phyloP scores from a whole-genome alignment of 2,888 invertebrate genomes.

The Phanerotoma sp. region DNA sequence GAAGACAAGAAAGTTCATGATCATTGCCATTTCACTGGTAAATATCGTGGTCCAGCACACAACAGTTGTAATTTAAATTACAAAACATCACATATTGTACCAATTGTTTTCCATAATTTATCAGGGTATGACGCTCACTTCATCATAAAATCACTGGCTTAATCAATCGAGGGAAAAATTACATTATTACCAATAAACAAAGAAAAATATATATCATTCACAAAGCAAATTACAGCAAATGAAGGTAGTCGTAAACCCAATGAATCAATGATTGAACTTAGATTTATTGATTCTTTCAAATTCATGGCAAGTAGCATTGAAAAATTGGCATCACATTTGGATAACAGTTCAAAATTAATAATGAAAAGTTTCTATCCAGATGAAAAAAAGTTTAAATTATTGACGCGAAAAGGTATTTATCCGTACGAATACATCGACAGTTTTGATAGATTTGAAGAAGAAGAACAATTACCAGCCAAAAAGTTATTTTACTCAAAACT shows the following conservation, averaged over 20 bases:
- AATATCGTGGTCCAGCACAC: slow-evolving; percentile 36
- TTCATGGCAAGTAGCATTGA: too few relatives aligned
- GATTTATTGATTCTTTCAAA: slow-evolving; percentile 44
- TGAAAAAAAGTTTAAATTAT: slow-evolving; percentile 29
- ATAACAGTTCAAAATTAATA: slow-evolving; percentile 21
- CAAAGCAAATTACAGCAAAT: slow-evolving; percentile 21
- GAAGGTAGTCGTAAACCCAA: slow-evolving; percentile 17
- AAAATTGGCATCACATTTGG: slow-evolving; percentile 36
- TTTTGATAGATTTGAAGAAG: slow-evolving; percentile 33
- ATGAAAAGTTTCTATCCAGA: slow-evolving; percentile 16
- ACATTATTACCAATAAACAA: slow-evolving; percentile 33
- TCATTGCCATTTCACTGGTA: slow-evolving; percentile 32
- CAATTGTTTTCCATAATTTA: slow-evolving; percentile 32
- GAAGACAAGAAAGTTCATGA: slow-evolving; percentile 24
- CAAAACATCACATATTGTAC: slow-evolving; percentile 27
- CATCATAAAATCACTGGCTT: slow-evolving; percentile 34
- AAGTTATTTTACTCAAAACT: slow-evolving; percentile 37
- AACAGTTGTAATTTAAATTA: slow-evolving; percentile 37
- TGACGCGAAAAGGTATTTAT: too few relatives aligned
- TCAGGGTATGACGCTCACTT: slow-evolving; percentile 40
- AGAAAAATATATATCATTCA: slow-evolving; percentile 43
- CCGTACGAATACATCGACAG: slow-evolving; percentile 46
- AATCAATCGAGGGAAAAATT: slow-evolving; percentile 30
- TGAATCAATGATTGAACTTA: slow-evolving; percentile 42
- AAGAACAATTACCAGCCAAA: slow-evolving; percentile 27